Evolutionary conservation across 2,797 vertebrate species (phyloP).

Genomic region (Gephyroberyx darwinii): DNA sequence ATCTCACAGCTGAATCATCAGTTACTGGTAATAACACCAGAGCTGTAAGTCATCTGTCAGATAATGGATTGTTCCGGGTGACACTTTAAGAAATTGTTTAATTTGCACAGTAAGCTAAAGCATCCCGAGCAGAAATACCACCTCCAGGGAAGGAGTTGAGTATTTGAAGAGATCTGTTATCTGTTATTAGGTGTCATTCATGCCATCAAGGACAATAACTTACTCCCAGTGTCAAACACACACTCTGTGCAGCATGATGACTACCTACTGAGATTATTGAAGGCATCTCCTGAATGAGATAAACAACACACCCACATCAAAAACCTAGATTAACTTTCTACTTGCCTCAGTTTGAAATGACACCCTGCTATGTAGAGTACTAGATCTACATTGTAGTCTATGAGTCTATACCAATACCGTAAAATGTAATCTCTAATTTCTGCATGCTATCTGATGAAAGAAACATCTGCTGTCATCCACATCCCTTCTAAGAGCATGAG

Average conservation of each 20-base stretch:
- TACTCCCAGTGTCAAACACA: not conserved
- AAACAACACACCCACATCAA: not conserved
- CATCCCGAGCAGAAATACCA: slow-evolving; percentile 20
- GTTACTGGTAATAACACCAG: slow-evolving; percentile 59
- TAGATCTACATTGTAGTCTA: not conserved
- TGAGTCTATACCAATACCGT: not conserved
- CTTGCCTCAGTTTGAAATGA: not conserved
- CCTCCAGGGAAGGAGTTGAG: not conserved
- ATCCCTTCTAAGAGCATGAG: too few species aligned
- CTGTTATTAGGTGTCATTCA: not conserved
- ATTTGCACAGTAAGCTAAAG: slow-evolving; percentile 41
- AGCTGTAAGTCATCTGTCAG: slow-evolving; percentile 43
- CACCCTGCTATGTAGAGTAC: not conserved
- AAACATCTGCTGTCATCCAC: too few species aligned
- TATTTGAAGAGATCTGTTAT: slow-evolving; percentile 4
- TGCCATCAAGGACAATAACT: not conserved
- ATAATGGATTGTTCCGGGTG: slow-evolving; percentile 48
- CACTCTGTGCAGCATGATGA: not conserved
- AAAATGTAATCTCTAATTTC: too few species aligned
- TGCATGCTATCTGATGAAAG: too few species aligned
- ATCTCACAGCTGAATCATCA: slow-evolving; percentile 73
- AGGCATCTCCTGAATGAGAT: too few species aligned
- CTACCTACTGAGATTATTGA: too few species aligned
- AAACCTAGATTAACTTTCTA: not conserved
- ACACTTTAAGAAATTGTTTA: slow-evolving; percentile 45